phyloP scores from a whole-genome alignment of 2,797 vertebrate species.

The Argentina silus region DNA sequence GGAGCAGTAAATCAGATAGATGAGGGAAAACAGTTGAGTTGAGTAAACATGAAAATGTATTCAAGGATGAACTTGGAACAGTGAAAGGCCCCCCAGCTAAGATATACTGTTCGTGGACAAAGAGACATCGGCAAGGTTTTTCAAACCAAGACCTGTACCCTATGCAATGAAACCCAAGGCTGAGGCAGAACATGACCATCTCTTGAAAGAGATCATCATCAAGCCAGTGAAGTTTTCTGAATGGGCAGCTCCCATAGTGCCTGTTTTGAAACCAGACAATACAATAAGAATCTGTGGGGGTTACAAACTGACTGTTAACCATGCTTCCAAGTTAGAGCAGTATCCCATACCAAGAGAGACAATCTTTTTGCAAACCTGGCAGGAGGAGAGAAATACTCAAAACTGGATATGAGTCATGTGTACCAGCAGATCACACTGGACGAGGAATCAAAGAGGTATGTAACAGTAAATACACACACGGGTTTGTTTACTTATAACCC shows the following conservation, averaged over 20 bases:
- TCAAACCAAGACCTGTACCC: constrained; percentile 10
- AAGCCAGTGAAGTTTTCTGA: constrained; percentile 20
- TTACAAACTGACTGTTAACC: constrained; percentile 36
- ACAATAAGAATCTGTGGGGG: constrained; percentile 16
- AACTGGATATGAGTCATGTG: constrained; percentile 35
- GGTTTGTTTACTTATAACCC: constrained; percentile 15
- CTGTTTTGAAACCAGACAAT: constrained; percentile 18
- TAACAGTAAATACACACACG: constrained; percentile 36
- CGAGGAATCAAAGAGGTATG: constrained; percentile 18
- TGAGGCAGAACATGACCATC: neutral
- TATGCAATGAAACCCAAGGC: constrained; percentile 14
- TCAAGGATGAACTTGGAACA: constrained; percentile 10
- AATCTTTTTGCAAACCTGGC: constrained; percentile 29
- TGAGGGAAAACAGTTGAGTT: neutral
- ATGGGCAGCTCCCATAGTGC: constrained; percentile 17
- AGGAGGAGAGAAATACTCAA: constrained; percentile 30
- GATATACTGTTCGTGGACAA: constrained; percentile 12
- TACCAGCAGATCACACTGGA: constrained; percentile 34
- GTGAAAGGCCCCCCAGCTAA: constrained; percentile 5
- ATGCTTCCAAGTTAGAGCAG: constrained; percentile 20
- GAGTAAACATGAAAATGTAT: neutral
- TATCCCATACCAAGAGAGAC: constrained; percentile 19
- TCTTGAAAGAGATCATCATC: neutral
- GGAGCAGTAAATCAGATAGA: neutral
- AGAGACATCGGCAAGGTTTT: constrained; percentile 4